Percentiles rank a stretch among this genome's conserved stretches.
Conservation (phyloP, 92 coral and sea anemone species). For the Epizoanthus scotinus region DNA sequence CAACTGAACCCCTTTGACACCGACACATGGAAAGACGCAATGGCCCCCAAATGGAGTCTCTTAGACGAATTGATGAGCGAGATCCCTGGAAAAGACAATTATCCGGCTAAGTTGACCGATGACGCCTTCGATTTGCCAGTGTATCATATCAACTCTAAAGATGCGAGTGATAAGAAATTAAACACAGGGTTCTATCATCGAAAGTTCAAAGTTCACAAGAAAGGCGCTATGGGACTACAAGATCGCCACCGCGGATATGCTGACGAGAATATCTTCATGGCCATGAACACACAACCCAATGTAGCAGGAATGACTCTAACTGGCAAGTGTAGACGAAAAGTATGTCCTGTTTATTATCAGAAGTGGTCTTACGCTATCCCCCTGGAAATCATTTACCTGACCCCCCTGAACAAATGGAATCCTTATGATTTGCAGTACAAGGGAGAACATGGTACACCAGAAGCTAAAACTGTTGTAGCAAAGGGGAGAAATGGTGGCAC, state of each 20-base stretch:
- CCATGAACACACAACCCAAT: constrained; percentile 69
- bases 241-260: constrained; percentile 70
- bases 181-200: constrained; percentile 67
- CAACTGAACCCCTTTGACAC: constrained; percentile 69
- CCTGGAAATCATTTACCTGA: constrained; percentile 23
- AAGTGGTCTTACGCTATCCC: constrained; percentile 52
- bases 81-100: constrained; percentile 80
- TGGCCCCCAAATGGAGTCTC: constrained; percentile 14
- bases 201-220: constrained; percentile 50
- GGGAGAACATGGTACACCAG: neutral
- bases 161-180: constrained; percentile 35
- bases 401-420: constrained; percentile 43
- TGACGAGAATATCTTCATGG: constrained; percentile 73
- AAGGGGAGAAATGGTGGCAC: constrained; percentile 35
- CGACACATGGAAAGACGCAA: constrained; percentile 51
- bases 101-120: constrained; percentile 57
- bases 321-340: constrained; percentile 11
- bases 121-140: constrained; percentile 18
- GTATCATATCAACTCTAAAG: constrained; percentile 42
- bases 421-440: constrained; percentile 18
- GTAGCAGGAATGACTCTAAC: constrained; percentile 58
- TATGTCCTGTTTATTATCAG: constrained; percentile 38
- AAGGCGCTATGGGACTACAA: constrained; percentile 68
- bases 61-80: constrained; percentile 54
- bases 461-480: constrained; percentile 8